Evolutionary conservation across 1,140 invertebrate species (phyloP).

Genomic region (Contarinia nasturtii): DNA sequence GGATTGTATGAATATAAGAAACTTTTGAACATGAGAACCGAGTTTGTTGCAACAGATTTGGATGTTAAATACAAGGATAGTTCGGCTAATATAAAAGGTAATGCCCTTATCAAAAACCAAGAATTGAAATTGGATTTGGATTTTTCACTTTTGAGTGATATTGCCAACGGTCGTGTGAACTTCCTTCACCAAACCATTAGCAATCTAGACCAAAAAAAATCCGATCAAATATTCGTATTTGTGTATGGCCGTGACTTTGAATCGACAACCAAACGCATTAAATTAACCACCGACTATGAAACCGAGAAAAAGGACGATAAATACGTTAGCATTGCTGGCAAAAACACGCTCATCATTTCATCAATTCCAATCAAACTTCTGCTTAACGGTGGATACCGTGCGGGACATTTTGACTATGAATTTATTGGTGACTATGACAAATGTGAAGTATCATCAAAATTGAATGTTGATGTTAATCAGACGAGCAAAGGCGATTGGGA

Average conservation of each 20-base stretch:
- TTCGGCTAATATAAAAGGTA: neutral
- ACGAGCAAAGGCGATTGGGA: slow-evolving; percentile 18
- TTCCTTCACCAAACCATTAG: too few relatives aligned
- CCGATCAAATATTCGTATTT: slow-evolving; percentile 32
- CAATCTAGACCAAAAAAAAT: slow-evolving; percentile 13
- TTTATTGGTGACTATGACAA: neutral
- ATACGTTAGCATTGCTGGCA: slow-evolving; percentile 29
- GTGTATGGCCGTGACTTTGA: slow-evolving; percentile 39
- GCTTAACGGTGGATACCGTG: neutral
- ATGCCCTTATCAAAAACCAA: neutral
- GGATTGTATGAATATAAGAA: neutral
- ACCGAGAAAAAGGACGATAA: slow-evolving; percentile 18
- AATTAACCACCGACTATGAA: slow-evolving; percentile 18
- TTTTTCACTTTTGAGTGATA: too few relatives aligned
- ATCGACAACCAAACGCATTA: slow-evolving; percentile 11
- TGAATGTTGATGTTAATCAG: slow-evolving; percentile 14
- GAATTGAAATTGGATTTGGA: too few relatives aligned
- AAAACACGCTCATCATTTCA: slow-evolving; percentile 14
- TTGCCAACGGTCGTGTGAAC: slow-evolving; percentile 13
- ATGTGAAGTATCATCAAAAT: neutral
- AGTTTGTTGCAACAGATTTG: neutral
- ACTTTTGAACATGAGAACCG: too few relatives aligned
- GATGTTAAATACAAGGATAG: neutral
- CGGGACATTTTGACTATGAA: neutral
- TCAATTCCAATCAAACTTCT: neutral